Percentiles rank a stretch among this genome's conserved stretches.
Evolutionary conservation across 2,888 invertebrate genomes (phyloP).

Genomic region (Brenthis daphne): DNA sequence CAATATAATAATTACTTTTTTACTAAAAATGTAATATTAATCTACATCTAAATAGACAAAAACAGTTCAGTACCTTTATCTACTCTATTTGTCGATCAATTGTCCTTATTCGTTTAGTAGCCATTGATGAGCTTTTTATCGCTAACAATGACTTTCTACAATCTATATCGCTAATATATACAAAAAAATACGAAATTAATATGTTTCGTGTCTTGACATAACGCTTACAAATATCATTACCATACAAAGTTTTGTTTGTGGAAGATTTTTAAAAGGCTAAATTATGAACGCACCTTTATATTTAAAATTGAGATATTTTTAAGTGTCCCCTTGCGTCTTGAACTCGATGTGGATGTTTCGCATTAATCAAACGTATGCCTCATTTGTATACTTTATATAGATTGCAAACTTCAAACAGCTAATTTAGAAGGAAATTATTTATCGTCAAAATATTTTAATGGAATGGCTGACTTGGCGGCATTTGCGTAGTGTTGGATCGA

Average conservation of each 20-base stretch:
- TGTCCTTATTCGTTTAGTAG: too few relatives aligned
- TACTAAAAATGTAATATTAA: too few relatives aligned
- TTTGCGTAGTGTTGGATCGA: too few relatives aligned
- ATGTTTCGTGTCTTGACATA: too few relatives aligned
- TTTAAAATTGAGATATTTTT: conserved; percentile 66
- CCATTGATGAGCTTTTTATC: too few relatives aligned
- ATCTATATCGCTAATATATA: too few relatives aligned
- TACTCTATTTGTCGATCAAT: too few relatives aligned
- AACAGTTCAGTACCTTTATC: too few relatives aligned
- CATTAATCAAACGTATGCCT: conserved; percentile 67
- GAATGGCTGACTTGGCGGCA: neutral
- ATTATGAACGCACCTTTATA: conserved; percentile 8
- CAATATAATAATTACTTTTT: too few relatives aligned
- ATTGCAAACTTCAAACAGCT: conserved; percentile 42
- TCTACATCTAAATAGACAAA: too few relatives aligned
- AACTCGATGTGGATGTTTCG: conserved; percentile 61
- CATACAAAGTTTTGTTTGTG: neutral
- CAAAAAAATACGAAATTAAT: too few relatives aligned
- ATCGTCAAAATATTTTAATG: conserved; percentile 27
- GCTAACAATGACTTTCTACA: too few relatives aligned
- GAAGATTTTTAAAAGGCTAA: neutral
- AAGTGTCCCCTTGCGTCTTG: conserved; percentile 51
- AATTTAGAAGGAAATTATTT: conserved; percentile 31
- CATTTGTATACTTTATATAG: conserved; percentile 50
- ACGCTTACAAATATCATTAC: neutral